Evolutionary conservation across 1,140 invertebrate species (phyloP).

Genomic region (Brachionus calyciflorus): DNA sequence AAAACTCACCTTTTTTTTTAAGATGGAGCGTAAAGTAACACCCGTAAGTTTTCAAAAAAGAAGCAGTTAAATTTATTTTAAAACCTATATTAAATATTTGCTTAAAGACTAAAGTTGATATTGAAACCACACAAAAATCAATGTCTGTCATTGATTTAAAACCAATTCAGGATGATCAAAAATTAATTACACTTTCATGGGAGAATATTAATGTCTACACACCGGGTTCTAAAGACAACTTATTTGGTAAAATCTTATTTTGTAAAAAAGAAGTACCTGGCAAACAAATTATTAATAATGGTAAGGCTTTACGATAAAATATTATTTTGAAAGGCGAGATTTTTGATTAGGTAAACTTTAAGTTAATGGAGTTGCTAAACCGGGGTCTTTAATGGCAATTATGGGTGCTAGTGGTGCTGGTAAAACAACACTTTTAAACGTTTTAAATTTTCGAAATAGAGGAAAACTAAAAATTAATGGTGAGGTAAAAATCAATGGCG

Average conservation of each 20-base stretch:
- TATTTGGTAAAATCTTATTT: conserved; percentile 20
- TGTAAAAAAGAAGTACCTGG: conserved; percentile 42
- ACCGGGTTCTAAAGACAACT: conserved; percentile 16
- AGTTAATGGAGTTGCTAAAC: conserved; percentile 42
- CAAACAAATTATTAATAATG: conserved; percentile 37
- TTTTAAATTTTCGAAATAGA: conserved; percentile 75
- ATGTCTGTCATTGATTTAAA: neutral
- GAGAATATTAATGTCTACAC: conserved; percentile 40
- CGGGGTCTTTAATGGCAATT: conserved; percentile 40
- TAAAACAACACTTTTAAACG: conserved; percentile 89
- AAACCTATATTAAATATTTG: neutral
- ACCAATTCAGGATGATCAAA: neutral
- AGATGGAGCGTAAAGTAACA: conserved; percentile 27
- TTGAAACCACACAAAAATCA: neutral
- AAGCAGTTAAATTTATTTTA: neutral
- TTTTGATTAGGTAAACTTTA: neutral
- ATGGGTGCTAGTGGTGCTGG: conserved; percentile 66
- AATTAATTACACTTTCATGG: conserved; percentile 23
- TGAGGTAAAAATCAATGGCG: conserved; percentile 62
- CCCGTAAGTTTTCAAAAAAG: neutral
- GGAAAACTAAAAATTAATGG: conserved; percentile 71
- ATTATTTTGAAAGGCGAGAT: neutral
- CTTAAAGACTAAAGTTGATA: conserved; percentile 1
- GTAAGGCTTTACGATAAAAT: neutral
- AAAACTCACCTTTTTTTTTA: no score